Evolutionary conservation across 92 coral and sea anemone species (phyloP), one percentile per base, ranked within the genome.

Genomic region (Epizoanthus scotinus): DNA sequence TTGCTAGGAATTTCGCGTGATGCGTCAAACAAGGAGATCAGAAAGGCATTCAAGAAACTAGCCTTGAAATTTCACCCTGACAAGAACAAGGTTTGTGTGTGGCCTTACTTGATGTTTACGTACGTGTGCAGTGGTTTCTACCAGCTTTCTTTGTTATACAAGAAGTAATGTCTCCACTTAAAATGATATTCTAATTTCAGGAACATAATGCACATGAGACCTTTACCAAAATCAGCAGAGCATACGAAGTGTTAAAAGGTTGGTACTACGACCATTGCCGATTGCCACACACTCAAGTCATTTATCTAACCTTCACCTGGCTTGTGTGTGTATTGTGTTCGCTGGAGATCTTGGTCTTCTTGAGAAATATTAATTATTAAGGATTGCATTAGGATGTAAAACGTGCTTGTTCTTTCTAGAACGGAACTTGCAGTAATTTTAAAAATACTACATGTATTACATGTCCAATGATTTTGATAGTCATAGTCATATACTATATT

Each of bases 241-340:
- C 99, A 0, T 95, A 95, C 78, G 99, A 95, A 67, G 95, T 95
- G 22, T 85, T 95, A 31, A 95, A 95, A 95, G 99, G 99, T 93
- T 74, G 34, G 82, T 31, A 14, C n/a, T n/a, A 34, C 3, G 40
- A 34, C 40, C 40, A 34, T 34, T 38, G 42, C 3, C 42, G 3
- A 36, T 36, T 36, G 44, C 44, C 7, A 8, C 44, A 38, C 44
- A 38, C 44, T 38, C n/a, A n/a, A n/a, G n/a, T 36, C 3, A 36
- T 5, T 36, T 36, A 5, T 36, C 3, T 27, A 59, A 59, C 28
- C 3, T 27, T 60, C 29, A 38, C 44, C 7, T 5, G 7, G 6
- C 44, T 38, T 38, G 44, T 44, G 14, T 44, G 52, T 8, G 1
- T 5, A 9, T 42, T 44, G 12, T 12, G 52, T 8, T 0, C 52